These are phyloP conservation scores for Crossocerus cetratus DNA, from an alignment of 2,888 invertebrate species.

Conservation along the genomic window DNA sequence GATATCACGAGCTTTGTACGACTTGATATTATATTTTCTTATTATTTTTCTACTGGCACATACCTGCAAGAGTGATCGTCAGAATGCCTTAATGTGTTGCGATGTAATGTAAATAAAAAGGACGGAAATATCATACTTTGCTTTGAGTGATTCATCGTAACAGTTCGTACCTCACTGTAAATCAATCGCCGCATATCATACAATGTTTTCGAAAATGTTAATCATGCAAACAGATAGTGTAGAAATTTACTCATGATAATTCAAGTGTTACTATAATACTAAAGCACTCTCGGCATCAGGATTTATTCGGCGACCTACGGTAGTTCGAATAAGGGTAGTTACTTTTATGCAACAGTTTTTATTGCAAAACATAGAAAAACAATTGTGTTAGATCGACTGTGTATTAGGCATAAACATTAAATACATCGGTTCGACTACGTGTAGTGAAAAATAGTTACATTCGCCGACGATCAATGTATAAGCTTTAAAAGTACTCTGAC, in stretches of 20 bases:
- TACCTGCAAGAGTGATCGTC: slow-evolving; percentile 20
- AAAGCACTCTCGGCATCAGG: too few relatives aligned
- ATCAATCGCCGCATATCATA: too few relatives aligned
- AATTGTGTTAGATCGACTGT: slow-evolving; percentile 24
- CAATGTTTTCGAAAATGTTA: too few relatives aligned
- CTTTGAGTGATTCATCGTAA: neutral
- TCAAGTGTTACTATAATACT: too few relatives aligned
- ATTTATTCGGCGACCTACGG: neutral
- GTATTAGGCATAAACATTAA: slow-evolving; percentile 23
- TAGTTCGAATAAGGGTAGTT: slow-evolving; percentile 14
- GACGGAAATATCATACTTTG: neutral
- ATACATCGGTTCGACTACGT: slow-evolving; percentile 10
- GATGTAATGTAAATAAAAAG: slow-evolving; percentile 8
- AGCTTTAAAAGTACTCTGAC: too few relatives aligned
- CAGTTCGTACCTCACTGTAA: too few relatives aligned
- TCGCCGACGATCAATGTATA: neutral
- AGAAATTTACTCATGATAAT: too few relatives aligned
- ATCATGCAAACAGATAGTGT: too few relatives aligned
- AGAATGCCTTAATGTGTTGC: slow-evolving; percentile 15
- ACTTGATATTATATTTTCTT: slow-evolving; percentile 38
- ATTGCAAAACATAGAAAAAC: slow-evolving; percentile 43
- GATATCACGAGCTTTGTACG: slow-evolving; percentile 12
- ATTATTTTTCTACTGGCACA: slow-evolving; percentile 38
- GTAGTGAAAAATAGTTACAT: slow-evolving; percentile 21
- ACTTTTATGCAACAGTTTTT: slow-evolving; percentile 46